Base-by-base conservation (phyloP, 1,140 invertebrate species). In the Rhyzopertha dominica region DNA sequence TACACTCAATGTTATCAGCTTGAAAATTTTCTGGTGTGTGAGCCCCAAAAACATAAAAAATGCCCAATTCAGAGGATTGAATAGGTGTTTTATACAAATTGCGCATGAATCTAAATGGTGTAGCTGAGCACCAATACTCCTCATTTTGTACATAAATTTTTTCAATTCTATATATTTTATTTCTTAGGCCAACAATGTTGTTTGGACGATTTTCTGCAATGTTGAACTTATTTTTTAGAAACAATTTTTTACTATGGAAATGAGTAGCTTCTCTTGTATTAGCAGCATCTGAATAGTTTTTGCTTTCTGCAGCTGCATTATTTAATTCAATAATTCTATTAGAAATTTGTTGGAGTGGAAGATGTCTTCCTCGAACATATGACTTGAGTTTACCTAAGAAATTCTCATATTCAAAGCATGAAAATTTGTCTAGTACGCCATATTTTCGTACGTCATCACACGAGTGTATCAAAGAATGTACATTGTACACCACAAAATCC, bases 51-150 rank as follows among this genome's bases (percentile, higher is more conserved):
- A 30, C 29, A 30, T 30, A 30, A 10, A 13, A 10, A 30, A 30
- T 30, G 29, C 17, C 17, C 29, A 30, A n/a, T 13, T 30, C 12
- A 30, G 29, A 30, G 12, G 29, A 30, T 4, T 12, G 29, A 30
- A 30, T 30, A 4, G 29, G 29, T 13, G 12, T 12, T 30, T 30
- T 30, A 10, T 30, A 30, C 29, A 30, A 30, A 30, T 30, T 16
- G 17, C 17, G 5, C 10, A 30, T 30, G 17, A 13, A 13, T 30
- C 29, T 12, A 30, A 30, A 30, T 30, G 29, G 29, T 13, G 29
- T 30, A 30, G 12, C 29, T 16, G 17, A 13, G 29, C 29, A 30
- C 12, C 12, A 16, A 16, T 30, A 30, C 4, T 16, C 12, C 12
- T 30, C 17, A 16, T 30, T 12, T 5, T 13, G 29, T 5, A 30